These are phyloP conservation scores for Chaenodraco wilsoni DNA, from an alignment of 2,797 vertebrate genomes.

Conservation along the genomic window DNA sequence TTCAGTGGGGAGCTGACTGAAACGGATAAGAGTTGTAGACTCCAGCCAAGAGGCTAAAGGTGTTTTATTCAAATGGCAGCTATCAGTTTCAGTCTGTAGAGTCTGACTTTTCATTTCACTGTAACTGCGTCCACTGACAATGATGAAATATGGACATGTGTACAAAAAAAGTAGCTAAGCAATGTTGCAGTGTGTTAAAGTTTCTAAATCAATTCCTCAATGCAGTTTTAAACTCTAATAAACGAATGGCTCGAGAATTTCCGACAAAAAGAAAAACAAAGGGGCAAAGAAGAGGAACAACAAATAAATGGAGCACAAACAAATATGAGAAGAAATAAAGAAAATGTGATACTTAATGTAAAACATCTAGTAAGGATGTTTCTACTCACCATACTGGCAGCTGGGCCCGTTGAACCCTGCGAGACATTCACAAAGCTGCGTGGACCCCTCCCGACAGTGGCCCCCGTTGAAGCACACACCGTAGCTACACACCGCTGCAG, in stretches of 20 bases:
- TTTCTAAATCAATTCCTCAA: constrained; percentile 6
- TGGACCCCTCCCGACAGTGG: constrained; percentile 81
- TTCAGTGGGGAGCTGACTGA: constrained; percentile 24
- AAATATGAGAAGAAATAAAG: not conserved
- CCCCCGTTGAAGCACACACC: constrained; percentile 88
- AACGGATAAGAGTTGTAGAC: constrained; percentile 12
- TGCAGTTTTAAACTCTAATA: not conserved
- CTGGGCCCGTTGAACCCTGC: constrained; percentile 88
- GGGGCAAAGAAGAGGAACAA: not conserved
- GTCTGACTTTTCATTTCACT: constrained; percentile 12
- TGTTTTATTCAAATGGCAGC: constrained; percentile 37
- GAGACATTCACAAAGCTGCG: constrained; percentile 86
- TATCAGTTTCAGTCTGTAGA: constrained; percentile 26
- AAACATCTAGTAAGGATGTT: not conserved
- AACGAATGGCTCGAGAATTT: not conserved
- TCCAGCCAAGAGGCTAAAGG: constrained; percentile 20
- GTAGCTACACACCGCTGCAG: constrained; percentile 81
- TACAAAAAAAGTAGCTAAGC: constrained; percentile 7
- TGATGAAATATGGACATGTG: not conserved
- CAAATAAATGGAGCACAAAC: not conserved
- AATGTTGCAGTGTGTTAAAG: not conserved
- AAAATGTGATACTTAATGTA: constrained; percentile 1
- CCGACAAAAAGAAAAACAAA: not conserved
- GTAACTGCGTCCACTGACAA: not conserved
- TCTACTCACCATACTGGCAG: constrained; percentile 89